phyloP scores from a whole-genome alignment of 2,113 vertebrate genomes.

The Lepidothrix coronata region DNA sequence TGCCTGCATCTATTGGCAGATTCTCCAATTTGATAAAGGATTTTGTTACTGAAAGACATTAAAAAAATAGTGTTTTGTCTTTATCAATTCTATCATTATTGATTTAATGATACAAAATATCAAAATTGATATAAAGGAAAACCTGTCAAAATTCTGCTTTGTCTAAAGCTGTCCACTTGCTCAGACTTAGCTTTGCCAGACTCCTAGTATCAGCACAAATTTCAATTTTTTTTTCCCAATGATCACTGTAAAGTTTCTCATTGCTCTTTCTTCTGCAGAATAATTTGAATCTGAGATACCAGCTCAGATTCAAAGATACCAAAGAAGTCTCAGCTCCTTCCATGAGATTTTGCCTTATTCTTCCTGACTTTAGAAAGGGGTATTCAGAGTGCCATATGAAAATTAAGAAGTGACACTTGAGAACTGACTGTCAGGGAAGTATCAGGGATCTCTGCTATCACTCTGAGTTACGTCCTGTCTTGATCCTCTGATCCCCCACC shows the following conservation, averaged over 20 bases:
- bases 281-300: background rate
- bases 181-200: background rate
- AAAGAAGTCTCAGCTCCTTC: background rate
- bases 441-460: background rate
- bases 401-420: background rate
- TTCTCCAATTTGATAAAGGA: background rate
- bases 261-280: background rate
- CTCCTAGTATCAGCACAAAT: background rate
- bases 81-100: background rate
- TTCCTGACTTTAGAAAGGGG: background rate
- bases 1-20: background rate
- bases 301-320: background rate
- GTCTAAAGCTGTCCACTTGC: background rate
- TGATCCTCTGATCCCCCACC: fast-evolving
- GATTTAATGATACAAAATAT: background rate
- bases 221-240: background rate
- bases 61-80: background rate
- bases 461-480: background rate
- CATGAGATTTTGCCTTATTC: background rate
- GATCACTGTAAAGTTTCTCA: background rate
- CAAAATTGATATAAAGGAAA: background rate
- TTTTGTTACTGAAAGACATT: background rate
- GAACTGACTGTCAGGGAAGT: background rate
- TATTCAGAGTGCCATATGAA: background rate
- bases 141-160: background rate